These are phyloP conservation scores for Gallinago jamesoni DNA, from an alignment of 2,113 vertebrate species.

Conservation along the genomic window DNA sequence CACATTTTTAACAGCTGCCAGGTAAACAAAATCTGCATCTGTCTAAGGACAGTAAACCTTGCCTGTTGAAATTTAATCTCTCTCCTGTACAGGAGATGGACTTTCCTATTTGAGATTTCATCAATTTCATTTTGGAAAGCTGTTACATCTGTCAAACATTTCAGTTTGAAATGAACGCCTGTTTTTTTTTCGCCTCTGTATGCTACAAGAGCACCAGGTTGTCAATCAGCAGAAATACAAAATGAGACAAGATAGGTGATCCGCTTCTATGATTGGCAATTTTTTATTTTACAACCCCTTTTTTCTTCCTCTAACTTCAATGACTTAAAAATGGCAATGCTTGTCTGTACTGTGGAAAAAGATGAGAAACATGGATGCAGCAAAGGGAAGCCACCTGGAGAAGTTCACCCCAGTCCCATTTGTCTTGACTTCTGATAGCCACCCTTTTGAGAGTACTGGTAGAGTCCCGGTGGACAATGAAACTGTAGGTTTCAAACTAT, in stretches of 20 bases:
- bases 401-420: background rate
- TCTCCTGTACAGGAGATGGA: conserved; percentile 36
- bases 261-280: conserved; percentile 38
- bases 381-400: background rate
- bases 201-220: conserved; percentile 47
- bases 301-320: conserved; percentile 1
- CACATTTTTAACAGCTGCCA: background rate
- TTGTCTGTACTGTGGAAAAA: background rate
- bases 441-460: background rate
- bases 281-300: background rate
- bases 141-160: conserved; percentile 70
- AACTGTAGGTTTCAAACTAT: background rate
- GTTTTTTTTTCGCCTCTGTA: conserved; percentile 46
- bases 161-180: conserved; percentile 59
- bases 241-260: conserved; percentile 58
- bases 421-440: background rate
- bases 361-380: background rate
- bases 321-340: conserved; percentile 49
- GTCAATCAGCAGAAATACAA: conserved; percentile 65
- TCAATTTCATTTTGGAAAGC: conserved; percentile 64
- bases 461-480: background rate
- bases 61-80: conserved; percentile 45
- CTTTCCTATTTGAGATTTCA: conserved; percentile 67
- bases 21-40: conserved; percentile 40
- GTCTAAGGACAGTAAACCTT: conserved; percentile 17